phyloP scores from a whole-genome alignment of 2,113 vertebrate species.

The Siphamia tubifer region DNA sequence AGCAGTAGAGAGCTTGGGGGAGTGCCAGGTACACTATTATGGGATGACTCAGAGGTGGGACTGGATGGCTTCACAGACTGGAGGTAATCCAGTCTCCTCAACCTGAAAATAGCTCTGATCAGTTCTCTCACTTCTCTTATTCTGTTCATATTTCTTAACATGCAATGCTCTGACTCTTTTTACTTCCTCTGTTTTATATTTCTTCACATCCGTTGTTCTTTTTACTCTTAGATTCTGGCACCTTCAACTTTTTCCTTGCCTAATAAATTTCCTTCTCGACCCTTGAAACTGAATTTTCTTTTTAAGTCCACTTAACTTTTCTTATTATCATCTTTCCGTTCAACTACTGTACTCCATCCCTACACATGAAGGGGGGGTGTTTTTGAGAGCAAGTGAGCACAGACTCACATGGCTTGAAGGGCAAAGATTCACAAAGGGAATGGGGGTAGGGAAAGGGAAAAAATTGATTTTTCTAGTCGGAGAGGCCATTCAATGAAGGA shows the following conservation, averaged over 20 bases:
- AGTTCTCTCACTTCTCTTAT: not conserved
- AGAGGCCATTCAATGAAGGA: slow-evolving; percentile 36
- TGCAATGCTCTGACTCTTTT: not conserved
- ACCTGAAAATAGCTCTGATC: slow-evolving; percentile 34
- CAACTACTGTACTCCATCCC: not conserved
- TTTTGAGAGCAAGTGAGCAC: slow-evolving; percentile 30
- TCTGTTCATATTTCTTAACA: not conserved
- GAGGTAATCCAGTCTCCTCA: slow-evolving; percentile 35
- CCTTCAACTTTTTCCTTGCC: not conserved
- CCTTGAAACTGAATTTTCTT: slow-evolving; percentile 9
- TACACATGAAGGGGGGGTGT: not conserved
- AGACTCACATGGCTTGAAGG: slow-evolving; percentile 62
- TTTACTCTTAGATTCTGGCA: not conserved
- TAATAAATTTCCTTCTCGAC: not conserved
- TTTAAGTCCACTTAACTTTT: not conserved
- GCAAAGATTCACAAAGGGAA: slow-evolving; percentile 32
- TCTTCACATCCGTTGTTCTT: not conserved
- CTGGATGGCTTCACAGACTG: slow-evolving; percentile 24
- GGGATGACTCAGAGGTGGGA: slow-evolving; percentile 47
- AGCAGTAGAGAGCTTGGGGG: slow-evolving; percentile 37
- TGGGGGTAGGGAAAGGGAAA: slow-evolving; percentile 22
- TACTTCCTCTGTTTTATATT: not conserved
- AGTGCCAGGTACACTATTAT: slow-evolving; percentile 48
- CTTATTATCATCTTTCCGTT: not conserved
- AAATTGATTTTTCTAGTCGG: slow-evolving; percentile 76